phyloP scores from a whole-genome alignment of 35 echinoderm and acorn worm species.

The Heliocidaris tuberculata region DNA sequence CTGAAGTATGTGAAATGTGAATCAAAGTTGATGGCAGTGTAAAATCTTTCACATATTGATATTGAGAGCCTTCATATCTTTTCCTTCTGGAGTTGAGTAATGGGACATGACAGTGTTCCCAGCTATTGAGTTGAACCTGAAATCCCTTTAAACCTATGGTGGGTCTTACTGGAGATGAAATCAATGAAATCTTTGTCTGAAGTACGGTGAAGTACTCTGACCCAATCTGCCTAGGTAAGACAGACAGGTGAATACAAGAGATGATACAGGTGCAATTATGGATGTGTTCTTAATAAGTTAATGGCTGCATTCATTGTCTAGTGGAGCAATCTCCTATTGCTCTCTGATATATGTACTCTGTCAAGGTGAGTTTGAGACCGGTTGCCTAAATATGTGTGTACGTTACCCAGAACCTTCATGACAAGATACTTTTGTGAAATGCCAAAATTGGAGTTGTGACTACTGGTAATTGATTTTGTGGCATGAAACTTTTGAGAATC shows the following conservation, averaged over 20 bases:
- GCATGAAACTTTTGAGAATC: no score
- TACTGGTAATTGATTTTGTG: no score
- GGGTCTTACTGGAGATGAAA: neutral
- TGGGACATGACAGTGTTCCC: neutral
- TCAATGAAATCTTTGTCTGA: conserved; percentile 18
- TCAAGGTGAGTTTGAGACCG: no score
- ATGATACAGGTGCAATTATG: neutral
- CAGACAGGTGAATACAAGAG: neutral
- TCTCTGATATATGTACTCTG: no score
- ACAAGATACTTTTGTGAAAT: no score
- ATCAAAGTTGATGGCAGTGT: neutral
- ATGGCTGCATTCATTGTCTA: neutral
- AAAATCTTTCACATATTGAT: neutral
- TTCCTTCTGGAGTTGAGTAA: neutral
- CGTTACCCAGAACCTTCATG: no score
- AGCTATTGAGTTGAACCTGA: neutral
- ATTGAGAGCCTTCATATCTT: neutral
- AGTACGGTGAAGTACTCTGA: neutral
- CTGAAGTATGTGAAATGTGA: no score
- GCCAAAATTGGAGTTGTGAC: no score
- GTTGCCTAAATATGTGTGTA: no score
- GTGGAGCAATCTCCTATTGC: no score
- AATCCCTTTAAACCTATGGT: neutral
- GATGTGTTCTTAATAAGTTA: neutral
- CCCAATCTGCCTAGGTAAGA: neutral